Base-by-base conservation (phyloP, 2,797 vertebrate genomes). In the Pipistrellus kuhlii region DNA sequence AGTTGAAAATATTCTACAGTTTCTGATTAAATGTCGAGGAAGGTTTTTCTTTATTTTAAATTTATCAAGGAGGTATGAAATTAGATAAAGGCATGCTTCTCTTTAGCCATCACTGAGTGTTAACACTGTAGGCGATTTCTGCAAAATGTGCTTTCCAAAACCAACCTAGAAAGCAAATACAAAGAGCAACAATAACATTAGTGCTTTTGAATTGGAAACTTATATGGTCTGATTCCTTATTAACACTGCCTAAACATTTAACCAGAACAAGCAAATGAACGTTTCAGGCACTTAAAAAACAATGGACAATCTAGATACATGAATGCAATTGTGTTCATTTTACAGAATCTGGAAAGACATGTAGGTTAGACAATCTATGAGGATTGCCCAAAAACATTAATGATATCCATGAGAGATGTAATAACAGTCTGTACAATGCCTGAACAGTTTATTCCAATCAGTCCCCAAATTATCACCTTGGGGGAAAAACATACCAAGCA, bases 1-100 rank as follows among this genome's bases (percentile, higher is more conserved):
- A 80, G 25, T 41, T 78, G 66, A 92, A 96, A 96, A 92, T 88
- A 85, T 30, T 85, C 35, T 51, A 57, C 7, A 59, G 12, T 72
- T 91, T 85, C 68, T 80, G 3, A 88, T 90, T 85, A 88, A 80
- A 76, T 94, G 25, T 77, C 90, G 72, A 57, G 41, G 41, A 73
- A 85, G 35, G 57, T 51, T 77, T 96, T 93, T 88, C 72, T 96
- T 91, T 62, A 93, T 91, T 96, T 94, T 82, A 90, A 75, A 84
- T 92, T 85, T 89, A 87, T 87, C n/a, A 85, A 93, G 55, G 30
- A 93, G n/a, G 38, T 83, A 85, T 51, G 51, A 76, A 91, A 88
- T 90, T 91, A 57, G 48, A 68, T 89, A 94, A 92, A 91, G 35
- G 21, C 64, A 38, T 62, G 23, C 25, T 80, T 94, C 55, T 73